Evolutionary conservation across 2,113 vertebrate genomes (phyloP), one percentile per base, ranked within the genome.

Genomic region (Bubalus kerabau): DNA sequence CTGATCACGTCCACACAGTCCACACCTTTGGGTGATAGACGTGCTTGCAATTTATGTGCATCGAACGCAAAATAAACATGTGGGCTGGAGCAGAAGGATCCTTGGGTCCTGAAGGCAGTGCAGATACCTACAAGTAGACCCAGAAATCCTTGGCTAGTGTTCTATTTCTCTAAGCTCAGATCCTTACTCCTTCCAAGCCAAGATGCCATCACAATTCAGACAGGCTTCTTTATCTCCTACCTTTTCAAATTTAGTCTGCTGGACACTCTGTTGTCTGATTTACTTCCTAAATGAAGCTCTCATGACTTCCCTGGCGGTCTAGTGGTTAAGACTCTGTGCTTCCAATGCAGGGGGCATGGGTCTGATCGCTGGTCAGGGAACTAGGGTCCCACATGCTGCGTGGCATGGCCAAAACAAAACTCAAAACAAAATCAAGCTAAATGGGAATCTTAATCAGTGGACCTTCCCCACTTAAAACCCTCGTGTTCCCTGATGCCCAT

Each of bases 11-110:
- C 28, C 2, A 32, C 46, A 7, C 3, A 14, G 46, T 8, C 36
- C 36, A 28, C 3, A 24, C 21, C 16, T 40, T 7, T 3, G 19
- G 43, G 23, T 4, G 10, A 14, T 0, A 15, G n/a, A 43, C 7
- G 5, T 1, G 3, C 24, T 26, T 54, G 30, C n/a, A 40, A 28
- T 23, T 26, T 8, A 28, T 1, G 4, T 6, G 19, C 83, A 43
- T 10, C 2, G 57, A 46, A n/a, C 13, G 52, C 1, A 36, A 82
- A 21, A 32, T 21, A 48, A 54, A 80, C n/a, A 36, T 2, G 3
- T 14, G 21, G 71, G 10, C 43, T 23, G 48, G 80, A 50, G 26
- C 3, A 48, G 30, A 59, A 28, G 19, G 2, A 10, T 7, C n/a
- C 15, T 15, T 40, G 1, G 1, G 26, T 43, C 23, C 30, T n/a